Conservation (phyloP, 2,113 vertebrate genomes). For the Xerus inauris region DNA sequence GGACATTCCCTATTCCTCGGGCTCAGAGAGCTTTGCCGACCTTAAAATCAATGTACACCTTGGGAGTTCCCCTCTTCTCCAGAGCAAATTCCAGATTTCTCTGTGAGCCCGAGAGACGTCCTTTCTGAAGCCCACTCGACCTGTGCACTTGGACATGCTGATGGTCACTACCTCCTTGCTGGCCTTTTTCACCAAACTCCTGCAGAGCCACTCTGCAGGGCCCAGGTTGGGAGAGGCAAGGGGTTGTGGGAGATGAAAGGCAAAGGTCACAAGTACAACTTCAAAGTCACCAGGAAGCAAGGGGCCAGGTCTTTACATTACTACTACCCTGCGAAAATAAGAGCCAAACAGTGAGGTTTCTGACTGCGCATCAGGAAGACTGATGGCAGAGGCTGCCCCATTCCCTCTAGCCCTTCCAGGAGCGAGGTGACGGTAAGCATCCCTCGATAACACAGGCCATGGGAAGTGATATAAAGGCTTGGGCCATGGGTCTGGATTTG, state of each 20-base stretch:
- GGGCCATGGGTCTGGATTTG: neutral
- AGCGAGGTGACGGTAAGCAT: neutral
- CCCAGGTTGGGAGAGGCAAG: neutral
- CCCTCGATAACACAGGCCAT: neutral
- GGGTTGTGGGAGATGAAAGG: neutral
- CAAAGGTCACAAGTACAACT: neutral
- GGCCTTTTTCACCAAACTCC: too few species aligned
- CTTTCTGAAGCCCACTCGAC: neutral
- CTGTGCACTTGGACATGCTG: neutral
- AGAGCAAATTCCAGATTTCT: neutral
- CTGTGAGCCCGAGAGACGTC: neutral
- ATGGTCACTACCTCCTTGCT: neutral
- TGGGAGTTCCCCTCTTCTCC: neutral
- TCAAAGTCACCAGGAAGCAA: neutral
- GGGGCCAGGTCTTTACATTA: neutral
- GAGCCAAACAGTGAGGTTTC: neutral
- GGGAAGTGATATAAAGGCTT: neutral
- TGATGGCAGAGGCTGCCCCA: neutral
- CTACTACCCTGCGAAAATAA: neutral
- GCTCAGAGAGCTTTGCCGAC: neutral
- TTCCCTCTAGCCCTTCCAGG: rapidly evolving
- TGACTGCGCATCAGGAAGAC: neutral
- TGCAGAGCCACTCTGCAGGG: neutral
- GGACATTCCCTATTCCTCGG: neutral
- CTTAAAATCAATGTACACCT: neutral